These are phyloP conservation scores for Epizoanthus illoricatus DNA, from an alignment of 92 coral and sea anemone genomes.

Conservation along the genomic window DNA sequence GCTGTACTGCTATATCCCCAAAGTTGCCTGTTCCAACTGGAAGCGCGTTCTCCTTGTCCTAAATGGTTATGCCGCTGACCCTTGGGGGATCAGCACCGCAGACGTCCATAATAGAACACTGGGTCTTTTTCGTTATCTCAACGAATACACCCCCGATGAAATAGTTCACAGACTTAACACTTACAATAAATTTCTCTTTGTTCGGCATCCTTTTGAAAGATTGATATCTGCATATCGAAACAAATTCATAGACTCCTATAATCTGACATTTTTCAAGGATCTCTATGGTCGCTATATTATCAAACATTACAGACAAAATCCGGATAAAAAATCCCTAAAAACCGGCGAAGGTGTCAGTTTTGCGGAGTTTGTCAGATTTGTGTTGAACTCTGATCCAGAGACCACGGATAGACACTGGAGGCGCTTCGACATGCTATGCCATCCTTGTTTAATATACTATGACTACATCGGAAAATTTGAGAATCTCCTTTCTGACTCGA, in stretches of 20 bases:
- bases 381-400: slow-evolving; percentile 69
- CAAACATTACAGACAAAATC: slow-evolving; percentile 68
- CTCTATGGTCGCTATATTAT: slow-evolving; percentile 86
- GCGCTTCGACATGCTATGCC: slow-evolving; percentile 80
- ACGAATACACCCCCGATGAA: slow-evolving; percentile 88
- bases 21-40: slow-evolving; percentile 97
- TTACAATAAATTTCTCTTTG: slow-evolving; percentile 88
- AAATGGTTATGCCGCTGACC: slow-evolving; percentile 89
- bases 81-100: slow-evolving; percentile 77
- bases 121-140: slow-evolving; percentile 84
- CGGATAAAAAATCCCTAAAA: slow-evolving; percentile 60
- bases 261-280: slow-evolving; percentile 78
- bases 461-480: slow-evolving; percentile 90
- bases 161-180: slow-evolving; percentile 81
- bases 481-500: slow-evolving; percentile 73
- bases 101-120: slow-evolving; percentile 90
- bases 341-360: slow-evolving; percentile 93
- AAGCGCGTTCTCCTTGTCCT: slow-evolving; percentile 95
- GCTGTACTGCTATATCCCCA: slow-evolving; percentile 86
- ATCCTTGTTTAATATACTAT: slow-evolving; percentile 88
- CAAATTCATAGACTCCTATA: slow-evolving; percentile 91
- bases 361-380: slow-evolving; percentile 76
- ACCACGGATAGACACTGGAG: slow-evolving; percentile 93
- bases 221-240: slow-evolving; percentile 94
- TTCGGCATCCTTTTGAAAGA: slow-evolving; percentile 91